These are phyloP conservation scores for Spatula versicolor DNA, from an alignment of 2,797 vertebrate genomes.

Conservation along the genomic window DNA sequence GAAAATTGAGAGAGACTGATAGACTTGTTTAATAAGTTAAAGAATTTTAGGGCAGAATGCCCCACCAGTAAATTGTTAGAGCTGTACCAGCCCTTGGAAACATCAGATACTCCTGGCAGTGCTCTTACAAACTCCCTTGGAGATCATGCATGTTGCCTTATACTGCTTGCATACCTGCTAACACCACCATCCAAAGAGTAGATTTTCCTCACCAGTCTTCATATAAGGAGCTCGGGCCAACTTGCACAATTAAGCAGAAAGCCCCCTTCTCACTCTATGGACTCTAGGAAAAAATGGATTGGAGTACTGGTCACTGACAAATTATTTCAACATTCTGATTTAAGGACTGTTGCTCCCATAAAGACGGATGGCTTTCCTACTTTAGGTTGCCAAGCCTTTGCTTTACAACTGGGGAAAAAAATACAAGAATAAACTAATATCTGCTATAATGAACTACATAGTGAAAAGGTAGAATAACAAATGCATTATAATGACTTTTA, in stretches of 20 bases:
- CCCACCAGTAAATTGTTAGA: not conserved
- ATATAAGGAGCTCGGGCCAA: not conserved
- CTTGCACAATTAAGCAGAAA: not conserved
- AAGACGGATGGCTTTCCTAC: not conserved
- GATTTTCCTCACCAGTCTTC: not conserved
- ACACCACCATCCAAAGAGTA: not conserved
- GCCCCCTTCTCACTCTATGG: not conserved
- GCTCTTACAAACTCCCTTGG: not conserved
- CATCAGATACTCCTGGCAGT: not conserved
- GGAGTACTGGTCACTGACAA: not conserved
- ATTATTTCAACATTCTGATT: not conserved
- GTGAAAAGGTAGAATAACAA: not conserved
- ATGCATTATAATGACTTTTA: not conserved
- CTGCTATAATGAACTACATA: not conserved
- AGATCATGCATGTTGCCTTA: not conserved
- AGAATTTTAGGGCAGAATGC: not conserved
- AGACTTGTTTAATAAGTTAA: not conserved
- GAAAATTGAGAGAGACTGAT: not conserved
- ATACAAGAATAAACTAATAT: not conserved
- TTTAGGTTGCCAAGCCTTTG: not conserved
- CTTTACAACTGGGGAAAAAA: not conserved
- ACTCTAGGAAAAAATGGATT: not conserved
- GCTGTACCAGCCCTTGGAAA: not conserved
- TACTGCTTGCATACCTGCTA: not conserved
- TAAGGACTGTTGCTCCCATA: not conserved